Base-by-base conservation (phyloP, 2,888 invertebrate species). In the Sphaeridia pumilis region DNA sequence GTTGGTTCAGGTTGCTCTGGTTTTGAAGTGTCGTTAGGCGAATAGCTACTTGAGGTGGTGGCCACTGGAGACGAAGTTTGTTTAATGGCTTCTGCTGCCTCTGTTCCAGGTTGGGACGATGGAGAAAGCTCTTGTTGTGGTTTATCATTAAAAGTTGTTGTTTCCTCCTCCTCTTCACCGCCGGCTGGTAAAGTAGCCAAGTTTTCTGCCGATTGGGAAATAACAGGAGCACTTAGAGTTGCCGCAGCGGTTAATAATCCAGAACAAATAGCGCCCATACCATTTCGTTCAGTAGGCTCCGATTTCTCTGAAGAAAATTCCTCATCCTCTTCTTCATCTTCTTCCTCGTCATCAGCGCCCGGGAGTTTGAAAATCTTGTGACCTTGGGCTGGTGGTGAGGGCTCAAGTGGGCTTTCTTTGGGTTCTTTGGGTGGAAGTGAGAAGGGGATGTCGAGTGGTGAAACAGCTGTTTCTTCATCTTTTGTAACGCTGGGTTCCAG, bases 211-310 rank as follows among this genome's bases (percentile, higher is more conserved):
- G 58, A 59, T 46, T 59, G 59, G n/a, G 57, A 52, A 14, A 65
- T 60, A 10, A 63, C 53, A 21, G 61, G 56, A 25, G 64, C 61
- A 51, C 56, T 59, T 12, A 60, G 46, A 2, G 62, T 64, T 2
- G 55, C 56, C 2, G 62, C 62, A 4, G 62, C 64, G 17, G 58
- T 59, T 14, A 65, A 44, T 4, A 65, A 45, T 35, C 61, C 63
- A 1, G 61, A 54, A 25, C 57, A 49, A 21, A 64, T 47, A 10
- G 58, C 56, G n/a, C 62, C 56, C 21, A 58, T 7, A 3, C 28
- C 50, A 20, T 54, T 50, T n/a, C 51, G 54, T 20, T 55, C 54
- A 42, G 45, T 48, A 44, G 52, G 46, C 22, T 47, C 51, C 20
- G 56, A 55, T 5, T 53, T 52, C 41, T 57, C 58, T 17, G 45